Conservation (phyloP, 2,888 invertebrate genomes). For the Orgyia antiqua region DNA sequence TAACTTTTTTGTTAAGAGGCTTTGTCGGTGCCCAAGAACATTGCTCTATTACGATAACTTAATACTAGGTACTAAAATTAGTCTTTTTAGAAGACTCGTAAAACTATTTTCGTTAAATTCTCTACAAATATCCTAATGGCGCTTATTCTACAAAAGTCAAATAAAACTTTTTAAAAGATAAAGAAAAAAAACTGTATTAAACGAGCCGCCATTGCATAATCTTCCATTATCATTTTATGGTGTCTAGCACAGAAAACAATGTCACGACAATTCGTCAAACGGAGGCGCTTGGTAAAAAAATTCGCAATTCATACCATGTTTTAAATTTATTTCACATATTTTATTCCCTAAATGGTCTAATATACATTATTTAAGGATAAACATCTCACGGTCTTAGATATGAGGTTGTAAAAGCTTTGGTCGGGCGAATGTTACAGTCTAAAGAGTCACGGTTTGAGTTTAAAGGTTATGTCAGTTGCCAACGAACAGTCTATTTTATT, state of each 20-base stretch:
- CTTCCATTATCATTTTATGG: constrained; percentile 20
- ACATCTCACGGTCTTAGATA: constrained; percentile 36
- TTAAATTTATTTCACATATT: constrained; percentile 26
- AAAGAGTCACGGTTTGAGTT: constrained; percentile 23
- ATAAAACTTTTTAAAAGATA: too few relatives aligned
- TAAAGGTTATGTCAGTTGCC: constrained; percentile 23
- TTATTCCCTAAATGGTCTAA: constrained; percentile 23
- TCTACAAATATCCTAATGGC: too few relatives aligned
- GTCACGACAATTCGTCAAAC: constrained; percentile 18
- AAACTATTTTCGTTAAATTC: too few relatives aligned
- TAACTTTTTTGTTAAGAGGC: too few relatives aligned
- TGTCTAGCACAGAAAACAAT: constrained; percentile 9
- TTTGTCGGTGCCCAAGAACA: too few relatives aligned
- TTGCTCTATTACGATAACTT: too few relatives aligned
- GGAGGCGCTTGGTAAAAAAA: constrained; percentile 28
- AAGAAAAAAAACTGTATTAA: constrained; percentile 25
- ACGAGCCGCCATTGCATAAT: constrained; percentile 26
- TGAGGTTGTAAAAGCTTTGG: constrained; percentile 35
- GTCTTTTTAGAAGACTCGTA: too few relatives aligned
- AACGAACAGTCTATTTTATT: constrained; percentile 2
- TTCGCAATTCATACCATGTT: constrained; percentile 28
- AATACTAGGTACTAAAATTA: too few relatives aligned
- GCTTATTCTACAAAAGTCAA: too few relatives aligned
- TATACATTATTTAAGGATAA: constrained; percentile 29
- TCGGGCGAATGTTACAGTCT: constrained; percentile 36